phyloP scores from a whole-genome alignment of 1,140 invertebrate genomes.

The Aradophagus sp. region DNA sequence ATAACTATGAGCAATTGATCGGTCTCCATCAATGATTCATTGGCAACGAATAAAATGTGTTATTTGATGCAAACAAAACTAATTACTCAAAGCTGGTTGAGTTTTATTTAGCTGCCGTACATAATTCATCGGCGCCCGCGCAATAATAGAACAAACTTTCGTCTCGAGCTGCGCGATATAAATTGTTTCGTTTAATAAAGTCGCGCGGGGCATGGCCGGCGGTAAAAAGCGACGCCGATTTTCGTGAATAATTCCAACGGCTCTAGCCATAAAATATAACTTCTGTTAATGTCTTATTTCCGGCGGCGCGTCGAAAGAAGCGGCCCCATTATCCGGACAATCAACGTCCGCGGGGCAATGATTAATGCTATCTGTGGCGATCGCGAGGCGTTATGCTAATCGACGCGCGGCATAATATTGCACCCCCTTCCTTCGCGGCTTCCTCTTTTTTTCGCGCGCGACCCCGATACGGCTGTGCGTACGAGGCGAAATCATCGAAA shows the following conservation, averaged over 20 bases:
- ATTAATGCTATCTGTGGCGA: constrained; percentile 69
- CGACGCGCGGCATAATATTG: constrained; percentile 58
- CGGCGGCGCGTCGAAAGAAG: constrained; percentile 61
- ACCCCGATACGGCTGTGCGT: constrained; percentile 49
- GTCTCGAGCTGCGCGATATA: too few species aligned
- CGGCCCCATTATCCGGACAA: constrained; percentile 69
- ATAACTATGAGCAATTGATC: too few species aligned
- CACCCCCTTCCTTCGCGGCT: constrained; percentile 51
- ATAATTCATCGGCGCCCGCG: constrained; percentile 14
- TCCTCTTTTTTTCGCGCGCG: too few species aligned
- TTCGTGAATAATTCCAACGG: constrained; percentile 24
- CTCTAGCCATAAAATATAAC: constrained; percentile 37
- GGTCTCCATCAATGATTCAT: constrained; percentile 13
- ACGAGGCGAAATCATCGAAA: constrained; percentile 47
- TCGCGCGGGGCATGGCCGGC: too few species aligned
- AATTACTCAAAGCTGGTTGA: constrained; percentile 13
- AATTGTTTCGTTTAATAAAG: constrained; percentile 24
- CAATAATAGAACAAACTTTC: neutral
- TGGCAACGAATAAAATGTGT: constrained; percentile 29
- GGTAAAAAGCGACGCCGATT: too few species aligned
- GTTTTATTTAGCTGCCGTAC: constrained; percentile 17
- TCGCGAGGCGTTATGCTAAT: constrained; percentile 68
- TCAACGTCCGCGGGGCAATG: constrained; percentile 67
- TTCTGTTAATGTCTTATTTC: constrained; percentile 50
- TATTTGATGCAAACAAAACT: constrained; percentile 20